A percentile compares a stretch with the other conserved stretches of the same genome.
Conservation (phyloP, 2,113 vertebrate genomes). For the Pavo muticus region DNA sequence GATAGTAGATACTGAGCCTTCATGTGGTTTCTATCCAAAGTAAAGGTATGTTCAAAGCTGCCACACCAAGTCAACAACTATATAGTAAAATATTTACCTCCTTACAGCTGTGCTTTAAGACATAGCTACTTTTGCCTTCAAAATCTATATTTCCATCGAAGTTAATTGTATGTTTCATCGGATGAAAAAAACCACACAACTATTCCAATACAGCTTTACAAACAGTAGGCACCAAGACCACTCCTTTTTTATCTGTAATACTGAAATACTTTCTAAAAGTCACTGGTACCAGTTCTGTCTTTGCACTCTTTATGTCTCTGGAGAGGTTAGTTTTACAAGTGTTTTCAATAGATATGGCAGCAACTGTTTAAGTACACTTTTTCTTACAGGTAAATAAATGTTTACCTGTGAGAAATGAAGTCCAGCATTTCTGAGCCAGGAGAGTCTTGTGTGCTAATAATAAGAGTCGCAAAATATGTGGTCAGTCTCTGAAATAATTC, state of each 20-base stretch:
- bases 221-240: conserved; percentile 40
- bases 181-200: not conserved
- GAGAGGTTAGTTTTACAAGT: conserved; percentile 44
- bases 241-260: conserved; percentile 12
- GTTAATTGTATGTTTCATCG: not conserved
- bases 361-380: conserved; percentile 9
- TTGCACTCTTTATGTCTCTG: conserved; percentile 32
- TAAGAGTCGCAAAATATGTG: conserved; percentile 36
- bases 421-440: conserved; percentile 32
- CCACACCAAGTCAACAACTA: not conserved
- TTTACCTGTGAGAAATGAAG: conserved; percentile 39
- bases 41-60: not conserved
- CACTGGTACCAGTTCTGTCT: conserved; percentile 17
- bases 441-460: conserved; percentile 36
- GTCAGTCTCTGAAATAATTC: conserved; percentile 31
- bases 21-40: not conserved
- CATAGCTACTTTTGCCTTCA: conserved; percentile 14
- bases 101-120: not conserved
- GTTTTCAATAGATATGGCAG: conserved; percentile 24
- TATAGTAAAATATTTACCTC: not conserved
- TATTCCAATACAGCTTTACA: conserved; percentile 66
- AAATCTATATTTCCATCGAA: not conserved
- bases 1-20: not conserved
- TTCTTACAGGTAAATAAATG: conserved; percentile 35
- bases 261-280: conserved; percentile 36